Conservation (phyloP, 2,888 invertebrate species). For the Lottia gigantea region DNA sequence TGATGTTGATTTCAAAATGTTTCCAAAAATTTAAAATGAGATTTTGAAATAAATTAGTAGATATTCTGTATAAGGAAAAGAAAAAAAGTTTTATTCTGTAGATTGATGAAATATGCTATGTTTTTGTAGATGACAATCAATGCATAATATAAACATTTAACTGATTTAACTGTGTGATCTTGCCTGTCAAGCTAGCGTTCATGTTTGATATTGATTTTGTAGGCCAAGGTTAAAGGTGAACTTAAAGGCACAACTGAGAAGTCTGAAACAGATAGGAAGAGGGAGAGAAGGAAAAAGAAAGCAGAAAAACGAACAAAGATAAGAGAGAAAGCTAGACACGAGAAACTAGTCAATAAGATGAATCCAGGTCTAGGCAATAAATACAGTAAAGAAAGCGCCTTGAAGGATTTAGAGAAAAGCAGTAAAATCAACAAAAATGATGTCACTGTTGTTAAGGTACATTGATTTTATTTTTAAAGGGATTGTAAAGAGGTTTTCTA, state of each 20-base stretch:
- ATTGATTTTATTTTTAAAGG: conserved; percentile 13
- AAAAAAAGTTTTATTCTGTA: too few relatives aligned
- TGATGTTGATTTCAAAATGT: too few relatives aligned
- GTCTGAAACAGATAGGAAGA: conserved; percentile 86
- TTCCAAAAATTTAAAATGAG: too few relatives aligned
- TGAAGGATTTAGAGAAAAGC: conserved; percentile 76
- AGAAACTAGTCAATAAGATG: conserved; percentile 67
- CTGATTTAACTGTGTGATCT: too few relatives aligned
- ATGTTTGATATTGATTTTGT: conserved; percentile 9
- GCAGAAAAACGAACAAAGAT: conserved; percentile 73
- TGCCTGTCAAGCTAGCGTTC: too few relatives aligned
- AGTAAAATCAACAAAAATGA: conserved; percentile 45
- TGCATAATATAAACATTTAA: too few relatives aligned
- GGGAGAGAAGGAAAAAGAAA: conserved; percentile 77
- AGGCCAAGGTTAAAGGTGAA: conserved; percentile 69
- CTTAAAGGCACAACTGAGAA: conserved; percentile 82
- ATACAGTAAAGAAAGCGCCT: conserved; percentile 73
- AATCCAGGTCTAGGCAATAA: conserved; percentile 72
- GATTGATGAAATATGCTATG: too few relatives aligned
- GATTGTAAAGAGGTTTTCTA: too few relatives aligned
- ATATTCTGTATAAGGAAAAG: too few relatives aligned
- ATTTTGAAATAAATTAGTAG: too few relatives aligned
- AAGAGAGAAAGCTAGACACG: conserved; percentile 81
- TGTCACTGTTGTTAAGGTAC: conserved; percentile 71
- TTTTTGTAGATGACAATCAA: too few relatives aligned